Percentiles rank a stretch among this genome's conserved stretches.
Evolutionary conservation across 2,888 invertebrate species (phyloP).

Genomic region (Falcaria lacertinaria): DNA sequence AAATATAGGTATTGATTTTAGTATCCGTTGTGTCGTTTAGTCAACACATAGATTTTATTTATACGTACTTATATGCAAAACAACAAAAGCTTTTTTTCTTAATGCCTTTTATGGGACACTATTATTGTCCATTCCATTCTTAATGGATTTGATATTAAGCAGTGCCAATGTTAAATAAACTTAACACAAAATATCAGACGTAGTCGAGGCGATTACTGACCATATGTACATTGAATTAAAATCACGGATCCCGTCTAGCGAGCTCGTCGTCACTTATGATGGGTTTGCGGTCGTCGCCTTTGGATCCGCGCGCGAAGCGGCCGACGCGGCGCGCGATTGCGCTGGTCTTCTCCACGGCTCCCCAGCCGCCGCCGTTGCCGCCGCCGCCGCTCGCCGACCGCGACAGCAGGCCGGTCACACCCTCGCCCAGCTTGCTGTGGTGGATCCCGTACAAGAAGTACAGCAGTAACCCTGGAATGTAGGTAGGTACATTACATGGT

Average conservation of each 20-base stretch:
- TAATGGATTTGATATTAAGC: too few species aligned
- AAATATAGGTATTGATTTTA: too few species aligned
- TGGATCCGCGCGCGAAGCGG: conserved; percentile 55
- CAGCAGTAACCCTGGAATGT: conserved; percentile 84
- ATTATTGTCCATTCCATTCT: too few species aligned
- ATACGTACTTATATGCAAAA: too few species aligned
- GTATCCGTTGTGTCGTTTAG: too few species aligned
- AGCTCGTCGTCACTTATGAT: conserved; percentile 71
- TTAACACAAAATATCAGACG: too few species aligned
- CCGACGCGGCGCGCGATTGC: conserved; percentile 61
- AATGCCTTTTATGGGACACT: too few species aligned
- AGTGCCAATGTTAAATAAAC: too few species aligned
- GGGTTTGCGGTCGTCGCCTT: conserved; percentile 67
- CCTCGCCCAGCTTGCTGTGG: conserved; percentile 88
- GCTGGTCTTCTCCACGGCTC: conserved; percentile 69
- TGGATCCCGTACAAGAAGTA: conserved; percentile 93
- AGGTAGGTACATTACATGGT: background rate
- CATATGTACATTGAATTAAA: conserved; percentile 24
- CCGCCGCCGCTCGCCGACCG: conserved; percentile 60
- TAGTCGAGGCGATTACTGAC: too few species aligned
- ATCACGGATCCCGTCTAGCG: conserved; percentile 63
- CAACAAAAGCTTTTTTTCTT: too few species aligned
- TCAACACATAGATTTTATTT: too few species aligned
- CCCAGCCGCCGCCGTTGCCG: conserved; percentile 62
- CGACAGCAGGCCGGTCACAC: conserved; percentile 66